These are phyloP conservation scores for Pachyramphus minor DNA, from an alignment of 2,113 vertebrate species.

Conservation along the genomic window DNA sequence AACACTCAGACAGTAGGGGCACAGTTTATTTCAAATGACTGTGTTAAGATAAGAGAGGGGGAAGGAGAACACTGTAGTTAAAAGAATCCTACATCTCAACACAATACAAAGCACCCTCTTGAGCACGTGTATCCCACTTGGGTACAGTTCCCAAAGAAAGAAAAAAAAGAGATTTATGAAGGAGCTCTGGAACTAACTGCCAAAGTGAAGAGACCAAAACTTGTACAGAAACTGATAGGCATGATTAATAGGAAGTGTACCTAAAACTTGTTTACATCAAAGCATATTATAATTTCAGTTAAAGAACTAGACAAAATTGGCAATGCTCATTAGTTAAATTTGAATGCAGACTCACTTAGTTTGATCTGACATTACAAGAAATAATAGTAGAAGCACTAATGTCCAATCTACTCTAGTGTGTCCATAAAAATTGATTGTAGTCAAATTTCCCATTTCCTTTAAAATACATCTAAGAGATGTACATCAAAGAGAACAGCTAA, in stretches of 20 bases:
- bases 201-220: neutral
- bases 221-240: neutral
- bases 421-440: neutral
- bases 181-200: neutral
- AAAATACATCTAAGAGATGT: neutral
- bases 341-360: neutral
- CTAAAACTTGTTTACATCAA: neutral
- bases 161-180: neutral
- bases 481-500: neutral
- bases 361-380: neutral
- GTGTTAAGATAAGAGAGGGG: neutral
- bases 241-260: neutral
- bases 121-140: neutral
- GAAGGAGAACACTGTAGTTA: neutral
- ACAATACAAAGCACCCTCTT: neutral
- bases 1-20: neutral
- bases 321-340: neutral
- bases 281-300: neutral
- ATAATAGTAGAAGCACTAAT: neutral
- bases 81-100: neutral
- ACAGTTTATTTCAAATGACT: neutral
- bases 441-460: neutral
- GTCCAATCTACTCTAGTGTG: neutral
- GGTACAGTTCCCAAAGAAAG: neutral
- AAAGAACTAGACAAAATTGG: neutral